These are phyloP conservation scores for Araneus ventricosus DNA, from an alignment of 1,140 invertebrate species.

Conservation along the genomic window DNA sequence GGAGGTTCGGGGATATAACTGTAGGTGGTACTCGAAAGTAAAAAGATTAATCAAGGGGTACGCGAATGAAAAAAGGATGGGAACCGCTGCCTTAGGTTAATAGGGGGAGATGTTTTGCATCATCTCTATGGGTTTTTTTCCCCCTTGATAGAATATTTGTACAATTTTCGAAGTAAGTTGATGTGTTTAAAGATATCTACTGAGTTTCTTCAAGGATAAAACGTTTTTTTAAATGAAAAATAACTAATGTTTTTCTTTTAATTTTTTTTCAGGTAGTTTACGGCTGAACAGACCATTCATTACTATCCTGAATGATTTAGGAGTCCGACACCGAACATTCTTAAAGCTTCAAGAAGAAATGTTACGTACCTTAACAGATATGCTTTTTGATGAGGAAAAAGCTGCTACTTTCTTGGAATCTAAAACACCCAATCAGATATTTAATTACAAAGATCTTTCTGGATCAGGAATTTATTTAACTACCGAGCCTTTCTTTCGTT, in stretches of 20 bases:
- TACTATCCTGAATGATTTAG: slow-evolving; percentile 71
- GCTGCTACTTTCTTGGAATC: slow-evolving; percentile 72
- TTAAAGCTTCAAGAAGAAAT: slow-evolving; percentile 66
- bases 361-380: slow-evolving; percentile 68
- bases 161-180: too few relatives aligned
- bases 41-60: too few relatives aligned
- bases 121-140: too few relatives aligned
- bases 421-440: slow-evolving; percentile 34
- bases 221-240: background rate
- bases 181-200: too few relatives aligned
- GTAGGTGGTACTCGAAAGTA: too few relatives aligned
- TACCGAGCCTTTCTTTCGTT: slow-evolving; percentile 76
- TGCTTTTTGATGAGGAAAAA: slow-evolving; percentile 75
- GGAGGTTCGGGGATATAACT: too few relatives aligned
- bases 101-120: too few relatives aligned
- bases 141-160: too few relatives aligned
- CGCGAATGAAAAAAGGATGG: too few relatives aligned
- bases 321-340: slow-evolving; percentile 68
- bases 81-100: too few relatives aligned
- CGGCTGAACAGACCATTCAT: slow-evolving; percentile 76
- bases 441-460: slow-evolving; percentile 60
- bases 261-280: slow-evolving; percentile 51
- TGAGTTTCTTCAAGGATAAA: background rate
- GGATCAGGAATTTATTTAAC: slow-evolving; percentile 73
- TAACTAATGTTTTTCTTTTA: background rate